Evolutionary conservation across 2,113 vertebrate species (phyloP), one percentile per base, ranked within the genome.

Genomic region (Lethenteron reissneri): DNA sequence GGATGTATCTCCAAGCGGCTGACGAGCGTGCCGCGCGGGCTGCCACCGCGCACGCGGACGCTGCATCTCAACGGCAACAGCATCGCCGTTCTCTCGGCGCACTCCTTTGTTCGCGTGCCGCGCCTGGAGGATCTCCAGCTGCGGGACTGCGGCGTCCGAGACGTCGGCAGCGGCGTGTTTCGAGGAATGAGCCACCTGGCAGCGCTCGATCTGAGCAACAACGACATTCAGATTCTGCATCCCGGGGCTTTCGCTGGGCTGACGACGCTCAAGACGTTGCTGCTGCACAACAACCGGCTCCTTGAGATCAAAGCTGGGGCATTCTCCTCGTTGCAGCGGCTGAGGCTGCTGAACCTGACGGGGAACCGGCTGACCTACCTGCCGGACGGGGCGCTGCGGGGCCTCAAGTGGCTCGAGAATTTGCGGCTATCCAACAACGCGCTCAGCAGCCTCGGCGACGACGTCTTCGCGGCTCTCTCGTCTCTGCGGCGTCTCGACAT

Each of bases 211-310:
- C 77, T 97, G 79, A 89, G 87, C 71, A 83, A 81, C 77, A 95
- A 95, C 73, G 76, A 80, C 69, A 87, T 97, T 72, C 75, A 82
- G 0, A 64, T 82, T 8, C 84, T 97, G 74, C 90, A 87, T 72
- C 92, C 95, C 82, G 90, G 96, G 77, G 86, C 92, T 0, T 83
- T 97, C 69, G 91, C 89, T 0, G 88, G 91, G 9, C 81, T 97
- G 6, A 82, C 83, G 71, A 88, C 87, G 0, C 83, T 97, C 70
- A 84, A 84, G 78, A 85, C 85, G 74, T 84, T 97, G 25, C 76
- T 85, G 74, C 81, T 95, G 14, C 79, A 87, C 69, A 77, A 75
- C 1, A 97, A 97, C 74, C 76, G 73, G 2, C 82, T 97, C 57
- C 85, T 95, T 71, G 92, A 97, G 79, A 90, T 97, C 75, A 85